Percentiles rank a stretch among this genome's conserved stretches.
These are phyloP conservation scores for Brachypodius melanocephalos DNA, from an alignment of 2,113 vertebrate species.

Conservation along the genomic window DNA sequence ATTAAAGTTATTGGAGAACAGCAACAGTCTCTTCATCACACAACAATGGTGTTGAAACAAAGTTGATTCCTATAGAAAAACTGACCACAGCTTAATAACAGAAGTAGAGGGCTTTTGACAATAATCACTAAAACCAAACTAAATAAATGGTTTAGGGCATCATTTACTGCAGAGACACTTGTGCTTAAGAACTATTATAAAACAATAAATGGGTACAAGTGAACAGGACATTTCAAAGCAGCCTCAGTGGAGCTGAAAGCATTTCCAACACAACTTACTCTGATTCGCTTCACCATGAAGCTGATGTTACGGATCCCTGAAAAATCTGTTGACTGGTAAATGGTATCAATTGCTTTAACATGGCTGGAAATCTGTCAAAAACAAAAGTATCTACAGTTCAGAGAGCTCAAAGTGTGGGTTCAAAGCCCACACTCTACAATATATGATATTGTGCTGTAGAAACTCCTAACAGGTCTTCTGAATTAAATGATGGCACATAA, in stretches of 20 bases:
- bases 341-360: constrained; percentile 92
- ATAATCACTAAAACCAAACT: not conserved
- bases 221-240: not conserved
- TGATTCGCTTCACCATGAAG: constrained; percentile 98
- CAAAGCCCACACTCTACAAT: not conserved
- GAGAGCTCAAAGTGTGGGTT: not conserved
- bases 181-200: not conserved
- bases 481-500: not conserved
- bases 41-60: not conserved
- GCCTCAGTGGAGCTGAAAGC: not conserved
- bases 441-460: rapidly evolving
- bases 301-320: constrained; percentile 93
- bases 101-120: not conserved
- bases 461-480: not conserved
- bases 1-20: not conserved
- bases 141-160: not conserved
- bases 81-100: not conserved
- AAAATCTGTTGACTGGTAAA: constrained; percentile 95
- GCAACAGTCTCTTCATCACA: not conserved
- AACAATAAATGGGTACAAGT: not conserved
- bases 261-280: constrained; percentile 75
- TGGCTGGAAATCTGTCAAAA: constrained; percentile 92
- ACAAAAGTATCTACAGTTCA: not conserved
- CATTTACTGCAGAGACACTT: not conserved
- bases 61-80: not conserved